Percentiles rank a stretch among this genome's conserved stretches.
Conservation (phyloP, 2,113 vertebrate genomes). For the Fulmarus glacialis region DNA sequence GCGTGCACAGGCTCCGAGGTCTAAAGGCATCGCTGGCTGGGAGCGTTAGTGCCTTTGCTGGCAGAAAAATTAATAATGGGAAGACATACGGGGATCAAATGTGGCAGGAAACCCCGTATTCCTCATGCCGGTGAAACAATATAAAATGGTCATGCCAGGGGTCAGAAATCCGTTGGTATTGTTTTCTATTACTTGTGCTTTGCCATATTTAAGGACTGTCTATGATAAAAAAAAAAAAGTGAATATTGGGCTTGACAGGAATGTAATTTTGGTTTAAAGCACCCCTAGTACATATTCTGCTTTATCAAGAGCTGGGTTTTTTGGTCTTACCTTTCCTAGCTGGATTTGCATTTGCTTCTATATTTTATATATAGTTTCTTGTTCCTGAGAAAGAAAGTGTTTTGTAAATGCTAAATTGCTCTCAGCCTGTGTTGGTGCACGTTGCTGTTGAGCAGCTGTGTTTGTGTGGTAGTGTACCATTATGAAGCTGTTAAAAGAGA, state of each 20-base stretch:
- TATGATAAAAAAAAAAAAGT: neutral
- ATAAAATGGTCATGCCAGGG: neutral
- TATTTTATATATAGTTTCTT: neutral
- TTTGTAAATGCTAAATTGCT: neutral
- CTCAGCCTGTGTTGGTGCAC: neutral
- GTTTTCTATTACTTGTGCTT: neutral
- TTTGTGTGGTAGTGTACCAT: neutral
- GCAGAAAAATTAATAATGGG: neutral
- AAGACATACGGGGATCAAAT: neutral
- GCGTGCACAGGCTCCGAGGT: fast-evolving
- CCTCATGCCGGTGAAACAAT: neutral
- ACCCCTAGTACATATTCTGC: neutral
- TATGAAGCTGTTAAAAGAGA: slow-evolving; percentile 16
- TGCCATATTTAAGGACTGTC: neutral
- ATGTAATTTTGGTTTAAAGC: neutral
- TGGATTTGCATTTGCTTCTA: neutral
- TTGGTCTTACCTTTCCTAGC: neutral
- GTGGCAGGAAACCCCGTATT: neutral
- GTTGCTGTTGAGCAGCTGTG: slow-evolving; percentile 16
- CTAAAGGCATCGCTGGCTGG: neutral
- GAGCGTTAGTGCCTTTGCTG: neutral
- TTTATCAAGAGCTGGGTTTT: neutral
- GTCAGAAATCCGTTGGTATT: neutral
- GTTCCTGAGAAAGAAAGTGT: neutral
- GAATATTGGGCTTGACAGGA: neutral